A percentile compares a stretch with the other conserved stretches of the same genome.
These are phyloP conservation scores for Melinopterus prodromus DNA, from an alignment of 2,888 invertebrate genomes.

Conservation along the genomic window DNA sequence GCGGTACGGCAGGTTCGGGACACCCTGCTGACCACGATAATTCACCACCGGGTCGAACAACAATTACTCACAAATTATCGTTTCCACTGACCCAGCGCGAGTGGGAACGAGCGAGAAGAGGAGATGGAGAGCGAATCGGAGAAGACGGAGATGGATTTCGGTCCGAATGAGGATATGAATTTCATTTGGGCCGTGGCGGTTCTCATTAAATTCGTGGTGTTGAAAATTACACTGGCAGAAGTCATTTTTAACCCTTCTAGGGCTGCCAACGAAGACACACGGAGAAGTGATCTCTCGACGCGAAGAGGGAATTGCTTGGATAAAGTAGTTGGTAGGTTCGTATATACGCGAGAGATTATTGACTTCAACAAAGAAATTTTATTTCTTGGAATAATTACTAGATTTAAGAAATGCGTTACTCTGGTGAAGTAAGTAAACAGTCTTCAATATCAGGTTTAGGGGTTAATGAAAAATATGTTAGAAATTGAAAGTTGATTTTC, in stretches of 20 bases:
- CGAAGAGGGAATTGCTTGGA: too few species aligned
- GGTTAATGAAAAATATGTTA: too few species aligned
- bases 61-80: constrained; percentile 56
- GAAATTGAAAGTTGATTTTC: too few species aligned
- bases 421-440: too few species aligned
- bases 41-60: constrained; percentile 52
- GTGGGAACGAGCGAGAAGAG: neutral
- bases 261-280: neutral
- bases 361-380: too few species aligned
- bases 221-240: neutral
- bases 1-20: constrained; percentile 48
- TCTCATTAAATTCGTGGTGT: neutral
- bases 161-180: neutral
- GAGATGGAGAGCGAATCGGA: neutral
- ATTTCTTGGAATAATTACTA: too few species aligned
- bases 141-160: neutral
- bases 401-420: too few species aligned
- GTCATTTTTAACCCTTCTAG: neutral
- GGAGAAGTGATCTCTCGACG: too few species aligned
- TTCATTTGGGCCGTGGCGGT: neutral
- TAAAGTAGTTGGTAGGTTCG: too few species aligned
- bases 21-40: constrained; percentile 54
- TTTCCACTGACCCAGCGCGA: constrained; percentile 44
- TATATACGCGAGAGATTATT: too few species aligned
- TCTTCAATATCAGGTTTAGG: too few species aligned